Evolutionary conservation across 1,140 invertebrate species (phyloP), one percentile per base, ranked within the genome.

Genomic region (Apocrypta bakeri): DNA sequence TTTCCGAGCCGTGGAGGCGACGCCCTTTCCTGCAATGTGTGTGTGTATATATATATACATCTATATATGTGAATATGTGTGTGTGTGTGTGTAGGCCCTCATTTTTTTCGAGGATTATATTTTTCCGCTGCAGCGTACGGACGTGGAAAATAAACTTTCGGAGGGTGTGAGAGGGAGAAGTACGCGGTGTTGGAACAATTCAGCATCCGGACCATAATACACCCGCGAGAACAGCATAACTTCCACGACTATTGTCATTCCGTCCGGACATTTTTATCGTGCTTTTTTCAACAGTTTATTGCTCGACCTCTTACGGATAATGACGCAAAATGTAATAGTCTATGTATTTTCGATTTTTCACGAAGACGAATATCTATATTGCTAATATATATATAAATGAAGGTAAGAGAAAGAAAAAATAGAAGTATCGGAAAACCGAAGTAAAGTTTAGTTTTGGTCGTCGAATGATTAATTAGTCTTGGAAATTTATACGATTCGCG

Each of bases 381-480:
- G 63, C 63, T 24, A 24, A 2, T 8, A 25, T 24, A 12, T 56
- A 17, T 2, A 17, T 56, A 56, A 56, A 56, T 56, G 6, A n/a
- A 24, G 7, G 25, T 8, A 9, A 12, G 17, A n/a, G 48, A 56
- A 21, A 56, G 48, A 21, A 2, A 14, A 48, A 21, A 71, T 1
- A 25, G 72, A 71, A 56, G 73, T 64, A 25, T 3, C 24, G 61
- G 61, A 21, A 64, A 14, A 64, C 11, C 9, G 14, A 24, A 64
- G 48, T 6, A 42, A 80, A 73, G 9, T 81, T 37, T 0, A 61
- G 63, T 69, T 79, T 8, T 12, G 7, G 56, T n/a, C n/a, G n/a
- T n/a, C n/a, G n/a, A 40, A 76, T 76, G 29, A 76, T 82, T 82
- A 61, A 75, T 81, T 82, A 82, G 61, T 8, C 21, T 24, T 37